Evolutionary conservation across 2,888 invertebrate genomes (phyloP).

Genomic region (Andrena haemorrhoa): DNA sequence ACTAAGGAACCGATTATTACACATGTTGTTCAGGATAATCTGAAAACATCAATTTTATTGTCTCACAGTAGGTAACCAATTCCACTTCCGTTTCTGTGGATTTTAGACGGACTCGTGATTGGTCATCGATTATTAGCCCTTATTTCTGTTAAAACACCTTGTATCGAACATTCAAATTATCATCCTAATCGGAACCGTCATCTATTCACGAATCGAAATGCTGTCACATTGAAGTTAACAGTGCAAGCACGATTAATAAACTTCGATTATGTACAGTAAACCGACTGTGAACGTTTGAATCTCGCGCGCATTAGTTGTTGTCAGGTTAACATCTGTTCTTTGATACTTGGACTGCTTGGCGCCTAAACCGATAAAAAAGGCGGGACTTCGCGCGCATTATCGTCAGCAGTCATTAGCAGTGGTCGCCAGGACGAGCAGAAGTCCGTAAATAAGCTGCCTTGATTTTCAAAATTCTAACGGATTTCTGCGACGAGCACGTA

Average conservation of each 20-base stretch:
- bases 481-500: conserved; percentile 23
- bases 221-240: neutral
- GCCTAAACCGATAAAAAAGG: conserved; percentile 62
- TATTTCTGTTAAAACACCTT: neutral
- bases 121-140: neutral
- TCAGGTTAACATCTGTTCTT: conserved; percentile 7
- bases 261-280: neutral
- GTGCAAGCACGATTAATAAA: neutral
- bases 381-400: conserved; percentile 39
- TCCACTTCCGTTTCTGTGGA: neutral
- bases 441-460: conserved; percentile 6
- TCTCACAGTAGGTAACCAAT: neutral
- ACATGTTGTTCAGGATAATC: neutral
- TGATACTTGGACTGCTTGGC: conserved; percentile 35
- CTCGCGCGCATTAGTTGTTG: conserved; percentile 3
- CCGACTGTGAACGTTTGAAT: conserved; percentile 3
- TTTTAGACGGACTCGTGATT: neutral
- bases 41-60: neutral
- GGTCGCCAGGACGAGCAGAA: neutral
- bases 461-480: conserved; percentile 55
- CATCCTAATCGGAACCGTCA: neutral
- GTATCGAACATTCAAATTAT: neutral
- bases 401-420: neutral
- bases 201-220: neutral
- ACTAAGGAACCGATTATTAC: neutral